Evolutionary conservation across 2,113 vertebrate species (phyloP), one percentile per base, ranked within the genome.

Genomic region (Clupea harengus): DNA sequence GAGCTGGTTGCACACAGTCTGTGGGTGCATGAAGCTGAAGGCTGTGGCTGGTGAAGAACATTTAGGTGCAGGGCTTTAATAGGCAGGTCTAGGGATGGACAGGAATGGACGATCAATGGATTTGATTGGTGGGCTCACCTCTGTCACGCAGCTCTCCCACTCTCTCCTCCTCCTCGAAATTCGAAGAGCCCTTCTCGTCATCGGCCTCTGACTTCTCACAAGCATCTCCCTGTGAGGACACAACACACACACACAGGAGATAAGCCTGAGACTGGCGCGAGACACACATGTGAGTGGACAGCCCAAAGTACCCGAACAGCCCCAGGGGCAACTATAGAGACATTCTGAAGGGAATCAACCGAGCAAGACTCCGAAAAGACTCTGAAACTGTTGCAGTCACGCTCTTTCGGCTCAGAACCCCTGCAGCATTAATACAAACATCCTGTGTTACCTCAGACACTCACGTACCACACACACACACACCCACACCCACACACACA

Each of bases 111-210:
- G 10, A 75, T 32, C 9, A 75, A 13, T 32, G 11, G 28, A 75
- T 32, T 2, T 13, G 25, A 75, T 75, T 75, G 67, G 67, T 75
- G 7, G 28, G 67, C 9, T 81, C 82, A 98, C 97, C 98, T 67
- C 96, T 93, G 87, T 96, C 95, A 87, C 87, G 92, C 39, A 97
- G 93, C 28, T 97, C 96, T 39, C 94, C 95, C 0, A 97, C 91
- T 89, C 98, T 98, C 89, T 98, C 96, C 15, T 99, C 98, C 18
- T 98, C 97, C 72, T 98, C 96, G 0, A 96, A 96, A 90, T 95
- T 97, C 82, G 95, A 92, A 0, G 98, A 99, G 0, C 93, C 95
- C 92, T 97, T 99, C 87, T 99, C 98, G 72, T 99, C 97, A 0
- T 99, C 97, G 0, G 95, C 97, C 88, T 99, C 98, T 0, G 98